A percentile compares a stretch with the other conserved stretches of the same genome.
These are phyloP conservation scores for Temnothorax curvispinosus DNA, from an alignment of 1,140 invertebrate genomes.

Conservation along the genomic window DNA sequence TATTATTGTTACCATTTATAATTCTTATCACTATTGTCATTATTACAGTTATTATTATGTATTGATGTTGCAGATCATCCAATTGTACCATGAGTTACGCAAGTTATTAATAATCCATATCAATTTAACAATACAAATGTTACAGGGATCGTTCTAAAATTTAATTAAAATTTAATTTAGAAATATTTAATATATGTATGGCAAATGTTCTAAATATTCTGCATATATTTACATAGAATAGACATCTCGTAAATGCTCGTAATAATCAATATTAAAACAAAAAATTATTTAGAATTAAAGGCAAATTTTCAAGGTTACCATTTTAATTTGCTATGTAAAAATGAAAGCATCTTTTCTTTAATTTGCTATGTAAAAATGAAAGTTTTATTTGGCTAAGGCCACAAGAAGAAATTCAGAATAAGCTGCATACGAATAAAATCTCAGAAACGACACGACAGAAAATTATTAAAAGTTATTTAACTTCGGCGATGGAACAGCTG, in stretches of 20 bases:
- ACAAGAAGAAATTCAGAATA: neutral
- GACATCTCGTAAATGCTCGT: neutral
- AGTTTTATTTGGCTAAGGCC: neutral
- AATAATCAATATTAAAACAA: neutral
- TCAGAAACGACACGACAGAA: neutral
- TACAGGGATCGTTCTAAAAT: neutral
- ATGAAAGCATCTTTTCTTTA: neutral
- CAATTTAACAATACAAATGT: slow-evolving; percentile 24
- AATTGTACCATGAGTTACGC: slow-evolving; percentile 27
- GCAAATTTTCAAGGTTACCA: neutral
- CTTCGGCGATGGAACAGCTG: too few relatives aligned
- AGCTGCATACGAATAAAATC: neutral
- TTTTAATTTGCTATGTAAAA: neutral
- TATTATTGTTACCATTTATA: slow-evolving; percentile 40
- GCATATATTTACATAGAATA: neutral
- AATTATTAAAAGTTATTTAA: neutral
- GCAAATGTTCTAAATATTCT: neutral
- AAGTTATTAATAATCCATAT: slow-evolving; percentile 49
- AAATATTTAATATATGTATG: slow-evolving; percentile 22
- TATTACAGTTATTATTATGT: slow-evolving; percentile 41
- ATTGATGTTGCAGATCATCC: slow-evolving; percentile 29
- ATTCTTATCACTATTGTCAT: slow-evolving; percentile 41
- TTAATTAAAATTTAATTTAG: slow-evolving; percentile 41
- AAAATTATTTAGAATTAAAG: neutral
- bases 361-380: neutral